These are phyloP conservation scores for Emmelina monodactyla DNA, from an alignment of 2,888 invertebrate species.

Conservation along the genomic window DNA sequence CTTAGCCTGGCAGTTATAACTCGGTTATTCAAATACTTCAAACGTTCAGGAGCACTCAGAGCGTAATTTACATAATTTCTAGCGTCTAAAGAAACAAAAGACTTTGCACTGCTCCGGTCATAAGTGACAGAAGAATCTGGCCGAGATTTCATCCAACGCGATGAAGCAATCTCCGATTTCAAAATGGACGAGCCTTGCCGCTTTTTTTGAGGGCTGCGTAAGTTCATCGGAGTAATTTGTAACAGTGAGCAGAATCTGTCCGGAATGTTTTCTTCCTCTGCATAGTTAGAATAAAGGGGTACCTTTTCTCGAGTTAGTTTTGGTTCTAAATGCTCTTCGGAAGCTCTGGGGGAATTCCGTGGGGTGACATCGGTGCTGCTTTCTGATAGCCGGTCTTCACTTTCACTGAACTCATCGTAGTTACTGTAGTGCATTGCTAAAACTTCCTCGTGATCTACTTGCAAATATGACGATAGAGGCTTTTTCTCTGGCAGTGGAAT, in stretches of 20 bases:
- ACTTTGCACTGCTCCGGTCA: conserved; percentile 57
- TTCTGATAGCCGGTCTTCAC: conserved; percentile 49
- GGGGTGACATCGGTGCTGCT: conserved; percentile 55
- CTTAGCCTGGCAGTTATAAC: conserved; percentile 46
- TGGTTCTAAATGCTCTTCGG: conserved; percentile 21
- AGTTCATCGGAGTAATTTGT: conserved; percentile 53
- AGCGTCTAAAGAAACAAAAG: conserved; percentile 49
- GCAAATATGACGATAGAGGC: conserved; percentile 22
- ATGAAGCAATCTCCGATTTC: conserved; percentile 53
- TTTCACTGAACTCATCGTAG: conserved; percentile 49
- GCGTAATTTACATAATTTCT: conserved; percentile 33
- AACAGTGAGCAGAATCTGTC: conserved; percentile 49
- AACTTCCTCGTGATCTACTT: conserved; percentile 51
- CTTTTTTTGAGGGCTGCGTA: conserved; percentile 40
- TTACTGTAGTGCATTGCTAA: conserved; percentile 54
- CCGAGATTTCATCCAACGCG: conserved; percentile 51
- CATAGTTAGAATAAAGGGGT: conserved; percentile 25
- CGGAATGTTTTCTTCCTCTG: conserved; percentile 29
- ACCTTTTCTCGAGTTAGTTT: conserved; percentile 32
- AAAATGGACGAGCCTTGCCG: conserved; percentile 43
- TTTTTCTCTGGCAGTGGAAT: conserved; percentile 39
- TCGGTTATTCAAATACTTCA: conserved; percentile 30
- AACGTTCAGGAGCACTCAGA: conserved; percentile 38
- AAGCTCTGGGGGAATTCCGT: conserved; percentile 44
- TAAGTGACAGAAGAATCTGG: conserved; percentile 49